phyloP scores from a whole-genome alignment of 2,797 vertebrate species.

The Cetoscarus ocellatus region DNA sequence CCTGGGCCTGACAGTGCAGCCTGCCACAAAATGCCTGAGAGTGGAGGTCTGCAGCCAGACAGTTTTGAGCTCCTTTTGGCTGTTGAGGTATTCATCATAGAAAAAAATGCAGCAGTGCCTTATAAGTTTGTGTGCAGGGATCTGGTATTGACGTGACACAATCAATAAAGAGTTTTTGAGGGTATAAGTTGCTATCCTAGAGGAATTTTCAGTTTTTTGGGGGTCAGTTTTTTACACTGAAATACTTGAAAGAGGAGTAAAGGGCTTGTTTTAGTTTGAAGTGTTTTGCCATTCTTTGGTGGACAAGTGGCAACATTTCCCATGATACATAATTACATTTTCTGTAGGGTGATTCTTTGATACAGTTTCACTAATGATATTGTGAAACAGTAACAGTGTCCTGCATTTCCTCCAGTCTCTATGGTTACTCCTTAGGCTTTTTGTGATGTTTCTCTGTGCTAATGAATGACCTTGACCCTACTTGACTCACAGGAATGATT shows the following conservation, averaged over 20 bases:
- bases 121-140: no score
- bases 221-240: background rate
- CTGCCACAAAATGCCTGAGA: no score
- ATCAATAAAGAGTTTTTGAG: background rate
- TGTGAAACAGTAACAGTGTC: background rate
- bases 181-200: no score
- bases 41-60: no score
- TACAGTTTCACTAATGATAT: background rate
- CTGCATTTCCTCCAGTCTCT: conserved; percentile 8
- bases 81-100: no score
- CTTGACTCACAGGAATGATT: conserved; percentile 11
- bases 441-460: background rate
- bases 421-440: conserved; percentile 11
- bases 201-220: background rate
- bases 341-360: background rate
- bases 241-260: background rate
- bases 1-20: no score
- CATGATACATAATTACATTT: conserved; percentile 10
- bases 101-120: no score
- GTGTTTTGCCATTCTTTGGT: conserved; percentile 17
- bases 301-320: conserved; percentile 18
- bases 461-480: conserved; percentile 21
- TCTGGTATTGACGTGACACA: background rate
- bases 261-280: conserved; percentile 16
- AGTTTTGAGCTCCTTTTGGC: no score